Conservation (phyloP, 1,140 invertebrate genomes). For the Agrypnia vestita region DNA sequence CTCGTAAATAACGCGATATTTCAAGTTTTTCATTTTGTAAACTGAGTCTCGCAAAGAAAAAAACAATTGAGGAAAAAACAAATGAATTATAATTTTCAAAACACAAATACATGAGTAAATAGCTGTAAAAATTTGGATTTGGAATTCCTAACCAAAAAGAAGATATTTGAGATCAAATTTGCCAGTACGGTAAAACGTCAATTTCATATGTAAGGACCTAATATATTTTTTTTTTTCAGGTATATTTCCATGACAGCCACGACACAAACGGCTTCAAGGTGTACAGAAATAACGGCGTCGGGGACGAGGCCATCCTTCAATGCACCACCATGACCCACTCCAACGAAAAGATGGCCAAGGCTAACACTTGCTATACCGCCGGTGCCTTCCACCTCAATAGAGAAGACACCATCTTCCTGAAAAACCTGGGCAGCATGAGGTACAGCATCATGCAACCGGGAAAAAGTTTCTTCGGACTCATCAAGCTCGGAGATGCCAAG, state of each 20-base stretch:
- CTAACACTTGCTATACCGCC: constrained; percentile 83
- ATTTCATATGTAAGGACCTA: no score
- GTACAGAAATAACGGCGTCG: constrained; percentile 70
- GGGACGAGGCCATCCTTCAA: constrained; percentile 72
- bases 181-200: no score
- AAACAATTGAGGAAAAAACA: no score
- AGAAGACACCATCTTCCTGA: constrained; percentile 78
- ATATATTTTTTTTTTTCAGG: no score
- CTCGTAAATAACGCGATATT: no score
- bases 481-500: constrained; percentile 79
- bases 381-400: constrained; percentile 77
- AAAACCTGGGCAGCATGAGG: constrained; percentile 79
- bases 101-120: no score
- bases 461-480: constrained; percentile 86
- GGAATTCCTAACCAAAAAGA: no score
- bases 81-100: no score
- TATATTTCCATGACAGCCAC: constrained; percentile 79
- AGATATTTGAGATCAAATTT: no score
- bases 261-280: constrained; percentile 78
- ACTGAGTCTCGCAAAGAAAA: no score
- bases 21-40: no score
- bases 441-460: constrained; percentile 81
- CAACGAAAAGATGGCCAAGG: constrained; percentile 65
- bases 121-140: no score
- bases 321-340: constrained; percentile 75